phyloP scores from a whole-genome alignment of 2,797 vertebrate species.

The Oreonectes daqikongensis region DNA sequence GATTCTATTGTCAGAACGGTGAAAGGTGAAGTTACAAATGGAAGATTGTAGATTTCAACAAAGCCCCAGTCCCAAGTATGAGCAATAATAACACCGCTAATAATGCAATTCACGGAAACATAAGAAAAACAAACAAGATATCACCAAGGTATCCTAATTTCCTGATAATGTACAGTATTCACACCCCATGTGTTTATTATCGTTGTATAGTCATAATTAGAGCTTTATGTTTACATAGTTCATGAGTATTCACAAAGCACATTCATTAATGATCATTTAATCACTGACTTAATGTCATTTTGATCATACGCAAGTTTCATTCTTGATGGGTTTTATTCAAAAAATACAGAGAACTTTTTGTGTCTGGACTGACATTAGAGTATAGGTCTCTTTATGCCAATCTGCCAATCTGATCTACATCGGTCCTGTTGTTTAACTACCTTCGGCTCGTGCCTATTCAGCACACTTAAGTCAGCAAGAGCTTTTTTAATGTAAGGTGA shows the following conservation, averaged over 20 bases:
- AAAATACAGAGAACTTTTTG: neutral
- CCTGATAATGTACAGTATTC: neutral
- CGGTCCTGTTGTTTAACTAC: constrained; percentile 41
- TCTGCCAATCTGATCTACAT: constrained; percentile 13
- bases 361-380: too few species aligned
- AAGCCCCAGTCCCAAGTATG: too few species aligned
- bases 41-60: too few species aligned
- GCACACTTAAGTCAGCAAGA: constrained; percentile 44
- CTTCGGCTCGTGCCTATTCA: constrained; percentile 28
- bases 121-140: neutral
- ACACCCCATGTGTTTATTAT: constrained; percentile 7
- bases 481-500: constrained; percentile 56
- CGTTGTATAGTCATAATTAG: constrained; percentile 24
- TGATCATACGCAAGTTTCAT: constrained; percentile 1
- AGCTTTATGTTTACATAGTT: constrained; percentile 25
- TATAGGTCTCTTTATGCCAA: too few species aligned
- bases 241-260: constrained; percentile 25
- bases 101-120: neutral
- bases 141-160: neutral
- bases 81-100: too few species aligned
- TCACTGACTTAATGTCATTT: constrained; percentile 2
- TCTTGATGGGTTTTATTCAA: neutral
- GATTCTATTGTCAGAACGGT: too few species aligned
- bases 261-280: constrained; percentile 38
- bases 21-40: too few species aligned